Conservation (phyloP, 2,113 vertebrate genomes). For the Numenius arquata region DNA sequence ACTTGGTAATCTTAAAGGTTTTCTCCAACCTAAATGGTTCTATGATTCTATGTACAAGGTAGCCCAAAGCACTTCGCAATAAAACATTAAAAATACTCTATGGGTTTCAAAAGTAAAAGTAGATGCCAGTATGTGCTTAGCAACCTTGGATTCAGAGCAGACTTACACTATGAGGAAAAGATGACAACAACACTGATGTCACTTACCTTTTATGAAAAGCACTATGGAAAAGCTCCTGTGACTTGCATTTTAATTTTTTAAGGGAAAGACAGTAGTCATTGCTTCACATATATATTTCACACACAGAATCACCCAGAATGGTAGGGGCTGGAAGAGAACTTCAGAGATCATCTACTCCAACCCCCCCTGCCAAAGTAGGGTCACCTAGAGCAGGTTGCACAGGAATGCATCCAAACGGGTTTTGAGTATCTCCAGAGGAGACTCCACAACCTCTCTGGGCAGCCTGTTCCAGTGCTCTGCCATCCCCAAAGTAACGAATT, state of each 20-base stretch:
- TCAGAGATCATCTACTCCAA: too few relatives aligned
- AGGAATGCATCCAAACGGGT: too few relatives aligned
- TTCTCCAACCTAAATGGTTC: not conserved
- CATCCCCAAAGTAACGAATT: too few relatives aligned
- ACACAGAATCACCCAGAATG: too few relatives aligned
- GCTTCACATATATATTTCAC: not conserved
- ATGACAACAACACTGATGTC: not conserved
- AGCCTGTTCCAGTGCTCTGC: too few relatives aligned
- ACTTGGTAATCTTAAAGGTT: not conserved
- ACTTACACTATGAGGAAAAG: not conserved
- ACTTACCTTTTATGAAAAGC: not conserved
- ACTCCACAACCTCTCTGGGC: too few relatives aligned
- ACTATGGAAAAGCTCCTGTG: not conserved
- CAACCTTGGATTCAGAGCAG: not conserved
- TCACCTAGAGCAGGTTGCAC: too few relatives aligned
- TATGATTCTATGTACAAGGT: not conserved
- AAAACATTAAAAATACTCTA: not conserved
- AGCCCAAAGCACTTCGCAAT: not conserved
- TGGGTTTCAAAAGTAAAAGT: not conserved
- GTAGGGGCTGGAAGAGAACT: too few relatives aligned
- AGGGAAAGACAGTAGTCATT: not conserved
- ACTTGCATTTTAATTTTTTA: not conserved
- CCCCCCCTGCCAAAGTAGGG: too few relatives aligned
- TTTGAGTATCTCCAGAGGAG: too few relatives aligned
- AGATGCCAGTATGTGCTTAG: not conserved